phyloP scores from a whole-genome alignment of 2,888 invertebrate species.

The Celastrina argiolus region DNA sequence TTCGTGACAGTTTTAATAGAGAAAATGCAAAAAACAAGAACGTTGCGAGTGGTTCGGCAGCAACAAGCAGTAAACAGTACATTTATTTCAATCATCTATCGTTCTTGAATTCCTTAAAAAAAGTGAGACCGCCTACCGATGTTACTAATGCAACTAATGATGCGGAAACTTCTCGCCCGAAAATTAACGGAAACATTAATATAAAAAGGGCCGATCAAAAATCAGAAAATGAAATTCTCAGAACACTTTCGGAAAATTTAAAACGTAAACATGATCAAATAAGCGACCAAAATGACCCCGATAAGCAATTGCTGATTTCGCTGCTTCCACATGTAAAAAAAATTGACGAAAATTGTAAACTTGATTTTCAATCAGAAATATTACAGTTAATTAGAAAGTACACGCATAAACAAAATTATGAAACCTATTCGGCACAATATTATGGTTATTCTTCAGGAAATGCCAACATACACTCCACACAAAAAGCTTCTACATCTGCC shows the following conservation, averaged over 20 bases:
- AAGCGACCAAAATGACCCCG: constrained; percentile 34
- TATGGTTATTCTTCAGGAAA: constrained; percentile 39
- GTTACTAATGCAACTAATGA: constrained; percentile 33
- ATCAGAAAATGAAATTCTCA: constrained; percentile 38
- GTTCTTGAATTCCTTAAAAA: constrained; percentile 37
- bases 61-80: constrained; percentile 37
- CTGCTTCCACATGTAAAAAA: constrained; percentile 36
- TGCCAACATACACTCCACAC: constrained; percentile 34
- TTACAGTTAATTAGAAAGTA: constrained; percentile 39
- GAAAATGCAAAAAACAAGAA: constrained; percentile 38
- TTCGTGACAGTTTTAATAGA: constrained; percentile 28
- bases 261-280: constrained; percentile 38
- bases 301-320: constrained; percentile 36
- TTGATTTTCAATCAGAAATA: constrained; percentile 36
- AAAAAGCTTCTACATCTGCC: constrained; percentile 36
- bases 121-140: constrained; percentile 32
- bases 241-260: constrained; percentile 36
- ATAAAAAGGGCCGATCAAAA: constrained; percentile 33
- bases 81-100: constrained; percentile 39
- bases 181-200: constrained; percentile 35
- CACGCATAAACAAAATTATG: constrained; percentile 38
- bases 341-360: constrained; percentile 34
- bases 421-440: constrained; percentile 36
- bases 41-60: constrained; percentile 37
- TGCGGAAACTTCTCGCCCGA: constrained; percentile 39